Conservation (phyloP, 2,797 vertebrate genomes). For the Tragelaphus oryx region DNA sequence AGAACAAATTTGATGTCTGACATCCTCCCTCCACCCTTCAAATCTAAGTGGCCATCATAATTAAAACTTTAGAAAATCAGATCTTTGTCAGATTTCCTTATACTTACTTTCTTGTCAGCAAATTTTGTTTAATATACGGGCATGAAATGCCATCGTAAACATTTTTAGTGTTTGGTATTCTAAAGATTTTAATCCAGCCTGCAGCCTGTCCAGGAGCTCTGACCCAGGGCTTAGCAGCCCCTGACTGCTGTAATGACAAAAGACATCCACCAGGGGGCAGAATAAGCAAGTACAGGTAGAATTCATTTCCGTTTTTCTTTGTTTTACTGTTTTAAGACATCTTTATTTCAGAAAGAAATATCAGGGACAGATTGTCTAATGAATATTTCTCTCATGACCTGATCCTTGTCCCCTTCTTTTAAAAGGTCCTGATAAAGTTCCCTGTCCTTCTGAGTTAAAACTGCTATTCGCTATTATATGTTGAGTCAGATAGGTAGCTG, state of each 20-base stretch:
- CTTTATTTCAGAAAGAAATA: background rate
- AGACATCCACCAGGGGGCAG: constrained; percentile 29
- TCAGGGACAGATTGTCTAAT: background rate
- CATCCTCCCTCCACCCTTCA: fast-evolving
- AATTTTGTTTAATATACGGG: background rate
- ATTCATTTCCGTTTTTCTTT: background rate
- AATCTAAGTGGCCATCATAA: background rate
- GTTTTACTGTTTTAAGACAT: background rate
- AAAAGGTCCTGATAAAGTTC: background rate
- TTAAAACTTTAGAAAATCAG: background rate
- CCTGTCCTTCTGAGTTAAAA: background rate
- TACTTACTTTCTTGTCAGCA: background rate
- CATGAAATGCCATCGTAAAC: background rate
- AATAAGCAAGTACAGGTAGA: background rate
- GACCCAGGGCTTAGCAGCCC: background rate
- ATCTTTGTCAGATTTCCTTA: background rate
- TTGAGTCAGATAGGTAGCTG: background rate
- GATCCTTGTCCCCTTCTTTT: background rate
- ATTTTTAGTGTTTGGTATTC: background rate
- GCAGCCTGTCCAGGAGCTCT: background rate
- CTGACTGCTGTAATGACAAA: background rate
- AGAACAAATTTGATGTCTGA: background rate
- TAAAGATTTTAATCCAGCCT: background rate
- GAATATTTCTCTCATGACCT: background rate
- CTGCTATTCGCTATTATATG: background rate